Percentiles rank a stretch among this genome's conserved stretches.
phyloP scores from a whole-genome alignment of 2,113 vertebrate species.

The Sminthopsis crassicaudata region DNA sequence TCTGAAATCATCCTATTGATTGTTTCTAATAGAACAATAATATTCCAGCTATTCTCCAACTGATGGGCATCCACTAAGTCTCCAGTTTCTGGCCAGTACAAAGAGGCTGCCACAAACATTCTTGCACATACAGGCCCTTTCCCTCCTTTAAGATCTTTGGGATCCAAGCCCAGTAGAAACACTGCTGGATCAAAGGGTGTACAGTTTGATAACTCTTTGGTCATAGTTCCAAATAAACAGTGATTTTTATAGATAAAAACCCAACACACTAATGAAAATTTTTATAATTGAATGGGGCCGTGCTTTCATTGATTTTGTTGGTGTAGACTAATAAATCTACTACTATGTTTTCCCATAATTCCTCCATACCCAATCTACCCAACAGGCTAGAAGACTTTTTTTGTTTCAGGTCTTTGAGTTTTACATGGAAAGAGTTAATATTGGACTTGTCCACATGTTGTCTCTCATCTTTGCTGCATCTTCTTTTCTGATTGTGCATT shows the following conservation, averaged over 20 bases:
- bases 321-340: background rate
- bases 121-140: too few species aligned
- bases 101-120: too few species aligned
- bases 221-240: too few species aligned
- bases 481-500: background rate
- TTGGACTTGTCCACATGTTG: background rate
- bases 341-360: background rate
- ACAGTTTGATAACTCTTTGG: too few species aligned
- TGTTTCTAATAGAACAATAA: too few species aligned
- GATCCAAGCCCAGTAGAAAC: too few species aligned
- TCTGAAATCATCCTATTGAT: too few species aligned
- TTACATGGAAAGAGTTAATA: background rate
- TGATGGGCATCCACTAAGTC: too few species aligned
- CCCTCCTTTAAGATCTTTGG: too few species aligned
- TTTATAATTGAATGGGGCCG: background rate
- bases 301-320: background rate
- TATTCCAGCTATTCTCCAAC: too few species aligned
- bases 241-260: background rate
- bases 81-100: too few species aligned
- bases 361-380: background rate
- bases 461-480: background rate
- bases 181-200: too few species aligned
- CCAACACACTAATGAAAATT: background rate
- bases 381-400: background rate
- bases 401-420: background rate